Evolutionary conservation across 2,888 invertebrate genomes (phyloP), one percentile per base, ranked within the genome.

Genomic region (Carcina quercana): DNA sequence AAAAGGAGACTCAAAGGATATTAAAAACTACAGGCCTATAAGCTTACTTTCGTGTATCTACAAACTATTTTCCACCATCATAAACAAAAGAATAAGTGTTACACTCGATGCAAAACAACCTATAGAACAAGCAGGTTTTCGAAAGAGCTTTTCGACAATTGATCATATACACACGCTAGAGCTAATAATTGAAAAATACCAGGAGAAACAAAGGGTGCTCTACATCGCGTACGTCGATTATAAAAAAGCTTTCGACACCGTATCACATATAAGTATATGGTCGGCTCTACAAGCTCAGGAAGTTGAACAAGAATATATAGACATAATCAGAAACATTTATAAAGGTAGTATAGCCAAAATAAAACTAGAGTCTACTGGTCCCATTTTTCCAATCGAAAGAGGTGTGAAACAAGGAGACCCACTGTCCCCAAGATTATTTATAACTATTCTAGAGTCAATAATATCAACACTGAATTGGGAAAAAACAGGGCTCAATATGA

Each of bases 41-140:
- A 17, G 17, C 17, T 17, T 17, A 17, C 17, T 17, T 4, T 7
- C 17, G 17, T 17, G 17, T 7, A 4, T 17, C 5, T 17, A 17
- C 17, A 17, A 17, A 17, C 17, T 17, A 5, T 17, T 17, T 7
- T 17, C 17, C 17, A 5, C 17, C 7, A 17, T 17, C 17, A 17
- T 17, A 17, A 17, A 17, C 17, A 17, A 17, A 7, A 17, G 17
- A 17, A 17, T 17, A 17, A 17, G 17, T 17, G 7, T 7, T 17
- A 5, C 17, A 17, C 17, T 17, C n/a, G 22, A 22, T 7, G 22
- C 5, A 5, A 22, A 17, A 17, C 44, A 40, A 28, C 42, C 40
- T 12, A 26, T 34, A 10, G 38, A 44, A 24, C 43, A 45, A 38
- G 41, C 37, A 17, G 37, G 37, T 6, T 41, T 41, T 8, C n/a